Percentiles rank a stretch among this genome's conserved stretches.
Evolutionary conservation across 2,888 invertebrate genomes (phyloP).

Genomic region (Napeogenes inachia): DNA sequence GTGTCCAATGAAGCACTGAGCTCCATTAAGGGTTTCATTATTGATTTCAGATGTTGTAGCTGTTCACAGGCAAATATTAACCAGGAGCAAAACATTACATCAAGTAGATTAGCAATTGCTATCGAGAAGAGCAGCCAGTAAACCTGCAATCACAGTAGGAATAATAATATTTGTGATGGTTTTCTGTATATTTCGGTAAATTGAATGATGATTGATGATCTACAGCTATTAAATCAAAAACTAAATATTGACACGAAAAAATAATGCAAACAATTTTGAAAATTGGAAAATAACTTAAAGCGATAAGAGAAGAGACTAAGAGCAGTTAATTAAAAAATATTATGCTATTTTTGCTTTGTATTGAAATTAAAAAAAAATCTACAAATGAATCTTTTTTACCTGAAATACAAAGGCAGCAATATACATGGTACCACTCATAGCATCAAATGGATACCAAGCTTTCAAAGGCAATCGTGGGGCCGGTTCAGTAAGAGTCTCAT

Average conservation of each 20-base stretch:
- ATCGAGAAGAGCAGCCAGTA: conserved; percentile 83
- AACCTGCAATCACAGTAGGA: conserved; percentile 53
- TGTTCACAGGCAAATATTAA: conserved; percentile 91
- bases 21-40: conserved; percentile 92
- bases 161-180: background rate
- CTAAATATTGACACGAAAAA: no score
- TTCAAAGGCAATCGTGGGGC: conserved; percentile 85
- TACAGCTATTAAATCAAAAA: no score
- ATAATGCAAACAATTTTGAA: no score
- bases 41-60: conserved; percentile 88
- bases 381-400: conserved; percentile 45
- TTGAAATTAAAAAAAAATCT: no score
- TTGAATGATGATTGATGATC: no score
- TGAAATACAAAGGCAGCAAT: conserved; percentile 82
- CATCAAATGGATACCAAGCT: conserved; percentile 88
- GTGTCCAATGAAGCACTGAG: conserved; percentile 89
- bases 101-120: conserved; percentile 79
- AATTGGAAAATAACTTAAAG: no score
- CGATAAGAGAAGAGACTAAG: no score
- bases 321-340: no score
- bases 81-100: conserved; percentile 91
- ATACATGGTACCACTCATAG: conserved; percentile 83
- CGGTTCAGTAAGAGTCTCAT: conserved; percentile 81
- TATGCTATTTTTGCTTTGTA: no score
- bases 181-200: background rate